phyloP scores from a whole-genome alignment of 1,140 invertebrate species.

The Drosophila leontia region DNA sequence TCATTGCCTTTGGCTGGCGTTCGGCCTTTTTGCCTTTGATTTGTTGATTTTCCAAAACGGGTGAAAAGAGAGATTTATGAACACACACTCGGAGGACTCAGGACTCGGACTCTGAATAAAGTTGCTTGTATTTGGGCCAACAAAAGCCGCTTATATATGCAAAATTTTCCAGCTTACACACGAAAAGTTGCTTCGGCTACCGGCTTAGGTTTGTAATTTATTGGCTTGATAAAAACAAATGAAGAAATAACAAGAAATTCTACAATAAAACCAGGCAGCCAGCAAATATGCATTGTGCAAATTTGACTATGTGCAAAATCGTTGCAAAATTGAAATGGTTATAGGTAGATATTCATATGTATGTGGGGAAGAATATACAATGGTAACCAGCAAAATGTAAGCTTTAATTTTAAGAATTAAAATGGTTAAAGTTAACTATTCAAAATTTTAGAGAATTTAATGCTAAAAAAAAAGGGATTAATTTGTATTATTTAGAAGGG shows the following conservation, averaged over 20 bases:
- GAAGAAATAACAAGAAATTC: conserved; percentile 73
- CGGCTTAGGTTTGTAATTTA: conserved; percentile 65
- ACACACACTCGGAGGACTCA: conserved; percentile 35
- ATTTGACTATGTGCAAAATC: conserved; percentile 66
- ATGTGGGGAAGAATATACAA: background rate
- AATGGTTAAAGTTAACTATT: too few species aligned
- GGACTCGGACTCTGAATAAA: conserved; percentile 11
- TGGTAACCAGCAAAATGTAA: background rate
- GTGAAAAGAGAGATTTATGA: conserved; percentile 55
- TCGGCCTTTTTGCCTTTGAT: conserved; percentile 49
- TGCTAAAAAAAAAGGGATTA: too few species aligned
- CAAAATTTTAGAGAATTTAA: too few species aligned
- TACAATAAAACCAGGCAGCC: conserved; percentile 59
- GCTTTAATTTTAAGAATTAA: background rate
- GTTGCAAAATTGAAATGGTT: conserved; percentile 62
- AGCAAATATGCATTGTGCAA: conserved; percentile 61
- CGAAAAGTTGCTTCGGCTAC: conserved; percentile 6
- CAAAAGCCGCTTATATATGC: conserved; percentile 76
- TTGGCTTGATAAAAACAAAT: conserved; percentile 76
- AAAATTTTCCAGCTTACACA: conserved; percentile 69
- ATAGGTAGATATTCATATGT: conserved; percentile 11
- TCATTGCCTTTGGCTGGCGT: conserved; percentile 46
- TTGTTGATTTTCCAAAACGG: conserved; percentile 63
- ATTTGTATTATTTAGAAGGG: too few species aligned
- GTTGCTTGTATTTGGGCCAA: conserved; percentile 58